Evolutionary conservation across 2,888 invertebrate genomes (phyloP).

Genomic region (Drosophila demipolita): DNA sequence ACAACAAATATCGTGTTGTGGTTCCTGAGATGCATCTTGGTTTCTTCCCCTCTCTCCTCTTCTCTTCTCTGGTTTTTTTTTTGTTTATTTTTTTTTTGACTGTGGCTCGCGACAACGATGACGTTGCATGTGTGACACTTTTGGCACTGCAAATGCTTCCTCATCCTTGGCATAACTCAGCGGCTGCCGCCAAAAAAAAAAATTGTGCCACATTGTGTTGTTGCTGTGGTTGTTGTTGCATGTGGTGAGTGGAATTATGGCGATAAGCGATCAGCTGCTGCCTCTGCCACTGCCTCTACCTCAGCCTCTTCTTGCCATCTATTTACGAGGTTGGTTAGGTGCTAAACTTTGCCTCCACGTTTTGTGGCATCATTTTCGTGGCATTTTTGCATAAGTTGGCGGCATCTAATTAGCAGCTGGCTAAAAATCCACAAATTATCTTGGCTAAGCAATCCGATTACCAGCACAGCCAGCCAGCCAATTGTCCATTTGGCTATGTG

Average conservation of each 20-base stretch:
- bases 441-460: constrained; percentile 78
- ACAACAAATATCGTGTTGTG: constrained; percentile 29
- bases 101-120: constrained; percentile 71
- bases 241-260: constrained; percentile 51
- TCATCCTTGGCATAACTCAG: constrained; percentile 71
- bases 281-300: neutral
- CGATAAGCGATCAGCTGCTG: constrained; percentile 69
- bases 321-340: constrained; percentile 44
- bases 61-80: constrained; percentile 6
- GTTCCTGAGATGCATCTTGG: constrained; percentile 61
- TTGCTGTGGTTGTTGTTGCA: constrained; percentile 13
- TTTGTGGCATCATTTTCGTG: constrained; percentile 23
- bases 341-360: constrained; percentile 37
- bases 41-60: constrained; percentile 9
- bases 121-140: constrained; percentile 77
- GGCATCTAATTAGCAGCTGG: constrained; percentile 34
- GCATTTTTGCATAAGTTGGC: constrained; percentile 56
- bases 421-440: constrained; percentile 80
- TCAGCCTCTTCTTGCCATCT: constrained; percentile 9
- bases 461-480: constrained; percentile 59
- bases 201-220: constrained; percentile 49
- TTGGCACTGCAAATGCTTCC: constrained; percentile 69
- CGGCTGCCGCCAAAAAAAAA: constrained; percentile 29
- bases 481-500: constrained; percentile 40
- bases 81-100: constrained; percentile 12